These are phyloP conservation scores for Oryzias woworae DNA, from an alignment of 2,113 vertebrate genomes.

Conservation along the genomic window DNA sequence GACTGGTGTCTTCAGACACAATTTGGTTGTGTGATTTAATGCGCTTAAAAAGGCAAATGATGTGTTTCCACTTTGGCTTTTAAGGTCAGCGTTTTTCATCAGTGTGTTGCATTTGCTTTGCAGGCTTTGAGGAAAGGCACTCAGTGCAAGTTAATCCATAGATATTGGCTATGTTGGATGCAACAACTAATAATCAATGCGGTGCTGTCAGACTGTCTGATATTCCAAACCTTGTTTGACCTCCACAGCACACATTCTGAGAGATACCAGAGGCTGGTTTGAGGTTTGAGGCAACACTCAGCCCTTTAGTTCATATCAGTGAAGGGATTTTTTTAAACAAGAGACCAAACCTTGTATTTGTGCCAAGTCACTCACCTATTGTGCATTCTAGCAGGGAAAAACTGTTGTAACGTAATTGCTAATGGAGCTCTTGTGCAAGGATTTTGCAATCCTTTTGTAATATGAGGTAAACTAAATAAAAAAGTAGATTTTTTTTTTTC, in stretches of 20 bases:
- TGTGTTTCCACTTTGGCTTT: slow-evolving; percentile 56
- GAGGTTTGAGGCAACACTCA: slow-evolving; percentile 25
- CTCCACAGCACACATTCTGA: slow-evolving; percentile 10
- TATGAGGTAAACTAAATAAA: slow-evolving; percentile 14
- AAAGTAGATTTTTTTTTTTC: slow-evolving; percentile 7
- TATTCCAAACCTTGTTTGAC: slow-evolving; percentile 27
- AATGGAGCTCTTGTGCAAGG: slow-evolving; percentile 27
- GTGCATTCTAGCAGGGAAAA: slow-evolving; percentile 3
- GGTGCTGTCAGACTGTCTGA: slow-evolving; percentile 11
- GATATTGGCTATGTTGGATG: background rate
- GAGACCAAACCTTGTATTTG: slow-evolving; percentile 8
- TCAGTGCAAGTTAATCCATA: background rate
- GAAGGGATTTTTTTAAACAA: slow-evolving; percentile 6
- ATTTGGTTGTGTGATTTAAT: too few species aligned
- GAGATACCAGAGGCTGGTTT: slow-evolving; percentile 34
- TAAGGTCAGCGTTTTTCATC: slow-evolving; percentile 52
- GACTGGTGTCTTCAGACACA: too few species aligned
- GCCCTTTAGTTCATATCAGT: slow-evolving; percentile 17
- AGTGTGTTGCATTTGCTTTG: slow-evolving; percentile 15
- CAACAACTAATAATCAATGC: slow-evolving; percentile 43
- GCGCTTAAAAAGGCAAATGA: background rate
- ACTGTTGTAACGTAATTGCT: slow-evolving; percentile 18
- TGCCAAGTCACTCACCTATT: slow-evolving; percentile 1
- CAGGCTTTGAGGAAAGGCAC: background rate
- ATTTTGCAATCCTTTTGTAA: slow-evolving; percentile 27